These are phyloP conservation scores for Halcyon chelicuti DNA, from an alignment of 2,797 vertebrate genomes.

Conservation along the genomic window DNA sequence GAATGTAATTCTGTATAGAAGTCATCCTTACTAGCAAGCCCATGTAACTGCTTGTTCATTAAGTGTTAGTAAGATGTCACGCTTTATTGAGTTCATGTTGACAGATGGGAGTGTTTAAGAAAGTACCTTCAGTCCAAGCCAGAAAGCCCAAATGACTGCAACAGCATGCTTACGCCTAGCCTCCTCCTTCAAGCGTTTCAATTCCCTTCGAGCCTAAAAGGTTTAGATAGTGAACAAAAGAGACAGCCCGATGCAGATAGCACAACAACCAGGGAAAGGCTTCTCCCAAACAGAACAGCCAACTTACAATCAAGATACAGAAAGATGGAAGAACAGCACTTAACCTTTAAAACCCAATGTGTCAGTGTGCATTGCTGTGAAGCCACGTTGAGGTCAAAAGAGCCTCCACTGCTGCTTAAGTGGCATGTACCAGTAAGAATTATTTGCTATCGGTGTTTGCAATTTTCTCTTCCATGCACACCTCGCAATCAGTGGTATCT, in stretches of 20 bases:
- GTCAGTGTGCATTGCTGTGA: background rate
- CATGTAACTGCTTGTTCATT: background rate
- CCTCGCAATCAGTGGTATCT: background rate
- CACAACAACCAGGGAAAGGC: slow-evolving; percentile 66
- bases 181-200: slow-evolving; percentile 97
- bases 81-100: slow-evolving; percentile 34
- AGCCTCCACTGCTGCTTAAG: background rate
- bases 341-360: background rate
- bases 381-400: background rate
- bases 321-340: background rate
- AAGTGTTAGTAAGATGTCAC: slow-evolving; percentile 73
- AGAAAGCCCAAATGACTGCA: slow-evolving; percentile 99
- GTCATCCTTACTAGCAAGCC: slow-evolving; percentile 19
- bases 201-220: slow-evolving; percentile 96
- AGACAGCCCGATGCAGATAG: slow-evolving; percentile 78
- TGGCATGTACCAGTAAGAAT: background rate
- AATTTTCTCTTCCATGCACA: background rate
- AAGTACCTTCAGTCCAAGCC: slow-evolving; percentile 99
- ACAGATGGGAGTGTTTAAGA: slow-evolving; percentile 62
- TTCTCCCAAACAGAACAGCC: slow-evolving; percentile 56
- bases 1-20: background rate
- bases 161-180: slow-evolving; percentile 98
- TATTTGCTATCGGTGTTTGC: background rate
- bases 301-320: background rate
- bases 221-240: slow-evolving; percentile 83